Evolutionary conservation across 2,888 invertebrate genomes (phyloP), one percentile per base, ranked within the genome.

Genomic region (Neelides folsomi): DNA sequence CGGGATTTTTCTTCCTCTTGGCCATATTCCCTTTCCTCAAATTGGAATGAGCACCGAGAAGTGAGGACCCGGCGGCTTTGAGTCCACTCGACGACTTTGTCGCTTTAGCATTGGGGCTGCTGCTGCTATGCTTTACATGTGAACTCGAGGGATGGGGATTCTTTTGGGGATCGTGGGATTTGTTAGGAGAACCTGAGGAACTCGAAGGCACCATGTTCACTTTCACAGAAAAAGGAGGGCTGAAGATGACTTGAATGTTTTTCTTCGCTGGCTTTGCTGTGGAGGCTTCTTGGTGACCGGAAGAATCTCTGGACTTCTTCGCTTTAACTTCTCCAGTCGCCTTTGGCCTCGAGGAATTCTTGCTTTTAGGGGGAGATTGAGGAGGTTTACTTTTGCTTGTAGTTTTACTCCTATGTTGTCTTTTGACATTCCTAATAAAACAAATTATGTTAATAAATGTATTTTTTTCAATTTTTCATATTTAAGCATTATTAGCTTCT

Each of bases 201-300:
- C 10, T 13, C 42, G 35, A 47, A 36, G 18, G 41, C 9, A 57
- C 50, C 34, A 61, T 53, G 20, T 59, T 56, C 35, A 64, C 59
- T 49, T 57, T 60, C n/a, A 64, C 52, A 5, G 64, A 62, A 47
- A 64, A 64, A 13, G 64, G 64, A 19, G 64, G 59, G 12, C 54
- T 55, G 48, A 58, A 64, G 2, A 64, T 53, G 6, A 62, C 57
- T 50, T 61, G 62, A 34, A 62, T 60, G 19, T 55, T 56, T 27
- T 27, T 27, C 20, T 55, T 59, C 48, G 49, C 52, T 9, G 53
- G 54, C 43, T 55, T 59, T 19, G 27, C n/a, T 9, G 45, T 13
- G 15, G 52, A 15, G n/a, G 19, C 12, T 12, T 49, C 49, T 6
- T 36, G 12, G 7, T 39, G 18, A 18, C 4, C n/a, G 10, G 10